A percentile compares a stretch with the other conserved stretches of the same genome.
These are phyloP conservation scores for Sebastiscus tertius DNA, from an alignment of 2,797 vertebrate species.

Conservation along the genomic window DNA sequence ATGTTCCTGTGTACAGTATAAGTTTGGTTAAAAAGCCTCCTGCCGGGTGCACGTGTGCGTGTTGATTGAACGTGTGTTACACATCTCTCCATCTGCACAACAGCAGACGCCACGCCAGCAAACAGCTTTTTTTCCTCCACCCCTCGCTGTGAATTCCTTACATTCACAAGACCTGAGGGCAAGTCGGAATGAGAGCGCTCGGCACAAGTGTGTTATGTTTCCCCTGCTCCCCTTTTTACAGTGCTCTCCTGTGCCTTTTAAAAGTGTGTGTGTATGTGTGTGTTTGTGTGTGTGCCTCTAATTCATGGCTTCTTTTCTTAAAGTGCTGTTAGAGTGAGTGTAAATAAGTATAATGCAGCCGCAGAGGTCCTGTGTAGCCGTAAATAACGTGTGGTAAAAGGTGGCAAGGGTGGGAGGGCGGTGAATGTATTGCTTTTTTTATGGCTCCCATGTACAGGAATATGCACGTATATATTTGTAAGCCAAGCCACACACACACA, in stretches of 20 bases:
- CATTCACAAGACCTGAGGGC: slow-evolving; percentile 75
- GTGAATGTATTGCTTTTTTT: slow-evolving; percentile 57
- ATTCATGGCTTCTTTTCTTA: slow-evolving; percentile 63
- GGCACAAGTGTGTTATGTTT: slow-evolving; percentile 57
- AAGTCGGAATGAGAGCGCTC: slow-evolving; percentile 45
- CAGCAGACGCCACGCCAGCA: slow-evolving; percentile 45
- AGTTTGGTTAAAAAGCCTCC: slow-evolving; percentile 39
- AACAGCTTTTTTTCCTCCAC: slow-evolving; percentile 53
- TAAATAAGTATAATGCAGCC: slow-evolving; percentile 67
- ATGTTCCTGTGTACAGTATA: background rate
- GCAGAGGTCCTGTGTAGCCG: slow-evolving; percentile 50
- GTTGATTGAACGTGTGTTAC: slow-evolving; percentile 24
- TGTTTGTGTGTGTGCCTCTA: slow-evolving; percentile 18
- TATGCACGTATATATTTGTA: slow-evolving; percentile 15
- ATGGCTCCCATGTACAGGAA: slow-evolving; percentile 55
- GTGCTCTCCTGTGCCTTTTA: slow-evolving; percentile 46
- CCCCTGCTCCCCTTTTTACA: slow-evolving; percentile 52
- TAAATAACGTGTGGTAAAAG: slow-evolving; percentile 70
- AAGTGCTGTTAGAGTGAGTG: slow-evolving; percentile 60
- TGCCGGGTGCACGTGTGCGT: slow-evolving; percentile 1
- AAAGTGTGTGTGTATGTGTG: slow-evolving; percentile 12
- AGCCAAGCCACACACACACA: background rate
- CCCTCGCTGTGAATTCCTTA: slow-evolving; percentile 76
- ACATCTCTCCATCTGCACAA: slow-evolving; percentile 60
- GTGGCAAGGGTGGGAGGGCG: slow-evolving; percentile 24